Evolutionary conservation across 2,113 vertebrate genomes (phyloP), one percentile per base, ranked within the genome.

Genomic region (Manacus vitellinus): DNA sequence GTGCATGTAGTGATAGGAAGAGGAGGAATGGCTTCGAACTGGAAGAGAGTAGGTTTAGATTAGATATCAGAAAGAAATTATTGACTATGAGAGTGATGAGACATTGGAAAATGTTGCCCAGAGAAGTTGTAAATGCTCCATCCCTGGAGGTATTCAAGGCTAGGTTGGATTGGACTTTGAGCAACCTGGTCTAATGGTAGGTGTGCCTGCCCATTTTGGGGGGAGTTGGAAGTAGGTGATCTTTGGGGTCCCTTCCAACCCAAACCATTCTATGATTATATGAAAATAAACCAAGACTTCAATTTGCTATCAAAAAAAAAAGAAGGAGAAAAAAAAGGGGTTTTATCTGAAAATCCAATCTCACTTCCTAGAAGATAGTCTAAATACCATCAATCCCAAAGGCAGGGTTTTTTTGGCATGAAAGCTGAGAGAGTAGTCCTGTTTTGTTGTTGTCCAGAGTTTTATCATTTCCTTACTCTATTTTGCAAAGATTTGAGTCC

Each of bases 281-380:
- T 59, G 54, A 59, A 76, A 90, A 63, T 27, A 73, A 85, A 56
- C 4, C 1, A 5, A 41, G 4, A 5, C 7, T 68, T 55, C 9
- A 8, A 30, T 62, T 89, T 73, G 4, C 11, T 88, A 5, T 56
- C 89, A 70, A 78, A 95, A 77, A 41, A 4, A 4, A 63, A 62
- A 37, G 9, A 28, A 31, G 3, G 2, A 3, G 3, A 1, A 1
- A 2, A 6, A 14, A 41, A n/a, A 5, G 3, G 6, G 20, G 65
- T 80, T 66, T 79, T 39, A 6, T 56, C 59, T 46, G 37, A 67
- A 90, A 35, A 88, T 7, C 5, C 12, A 35, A 28, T 24, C 19
- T 61, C 8, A 17, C 6, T 89, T 68, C 56, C 41, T 55, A 75
- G 33, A 68, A 46, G 19, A 63, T 12, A 85, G 14, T 37, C 33